Percentiles rank a stretch among this genome's conserved stretches.
Conservation (phyloP, 2,888 invertebrate genomes). For the Oithona nana region DNA sequence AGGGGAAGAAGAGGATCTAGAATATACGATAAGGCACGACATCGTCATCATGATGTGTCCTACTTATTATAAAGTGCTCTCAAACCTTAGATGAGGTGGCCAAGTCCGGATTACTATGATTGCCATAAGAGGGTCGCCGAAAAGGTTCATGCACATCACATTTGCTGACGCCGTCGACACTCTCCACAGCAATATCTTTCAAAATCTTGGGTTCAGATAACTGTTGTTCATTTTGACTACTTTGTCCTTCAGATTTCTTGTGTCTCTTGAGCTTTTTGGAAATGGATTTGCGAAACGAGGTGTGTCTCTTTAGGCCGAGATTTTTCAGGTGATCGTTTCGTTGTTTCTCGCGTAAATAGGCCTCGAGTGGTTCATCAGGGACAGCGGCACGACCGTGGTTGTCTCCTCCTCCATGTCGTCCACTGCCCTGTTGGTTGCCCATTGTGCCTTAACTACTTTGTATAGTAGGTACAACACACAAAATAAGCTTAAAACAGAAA, state of each 20-base stretch:
- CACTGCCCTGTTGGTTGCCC: background rate
- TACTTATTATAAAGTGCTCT: background rate
- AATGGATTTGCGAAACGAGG: conserved; percentile 13
- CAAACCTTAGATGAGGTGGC: background rate
- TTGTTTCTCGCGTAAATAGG: background rate
- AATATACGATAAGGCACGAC: no score
- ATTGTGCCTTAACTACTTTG: no score
- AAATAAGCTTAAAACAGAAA: no score
- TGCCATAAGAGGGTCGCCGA: background rate
- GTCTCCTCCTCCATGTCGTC: no score
- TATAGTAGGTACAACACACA: no score
- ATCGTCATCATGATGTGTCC: no score
- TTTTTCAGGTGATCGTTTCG: conserved; percentile 14
- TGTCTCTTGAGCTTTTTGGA: conserved; percentile 3
- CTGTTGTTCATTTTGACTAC: background rate
- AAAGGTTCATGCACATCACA: background rate
- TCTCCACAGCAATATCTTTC: background rate
- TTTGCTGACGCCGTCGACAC: background rate
- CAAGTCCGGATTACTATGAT: background rate
- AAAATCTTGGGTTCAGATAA: background rate
- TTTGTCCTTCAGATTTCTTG: background rate
- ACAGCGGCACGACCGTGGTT: background rate
- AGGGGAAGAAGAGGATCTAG: no score
- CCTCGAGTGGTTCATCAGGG: conserved; percentile 9
- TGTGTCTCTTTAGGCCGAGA: conserved; percentile 11